These are phyloP conservation scores for Timandra comae DNA, from an alignment of 2,888 invertebrate genomes.

Conservation along the genomic window DNA sequence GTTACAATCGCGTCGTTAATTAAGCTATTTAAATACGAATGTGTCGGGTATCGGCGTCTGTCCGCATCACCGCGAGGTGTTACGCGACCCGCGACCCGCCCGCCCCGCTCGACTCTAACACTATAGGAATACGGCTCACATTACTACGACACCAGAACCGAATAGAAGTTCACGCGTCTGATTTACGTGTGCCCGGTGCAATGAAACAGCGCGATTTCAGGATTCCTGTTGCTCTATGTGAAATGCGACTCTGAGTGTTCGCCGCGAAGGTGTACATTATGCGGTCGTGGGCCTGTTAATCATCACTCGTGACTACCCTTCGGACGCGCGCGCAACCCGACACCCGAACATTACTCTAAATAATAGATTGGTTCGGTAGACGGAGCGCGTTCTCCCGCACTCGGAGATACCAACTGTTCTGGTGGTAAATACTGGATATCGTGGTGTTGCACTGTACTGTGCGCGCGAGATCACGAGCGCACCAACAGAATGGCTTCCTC, in stretches of 20 bases:
- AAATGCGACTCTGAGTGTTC: slow-evolving; percentile 11
- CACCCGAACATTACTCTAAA: too few species aligned
- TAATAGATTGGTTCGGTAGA: too few species aligned
- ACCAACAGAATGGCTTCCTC: too few species aligned
- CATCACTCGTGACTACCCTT: slow-evolving; percentile 26
- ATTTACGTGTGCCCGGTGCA: slow-evolving; percentile 31
- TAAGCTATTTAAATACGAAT: too few species aligned
- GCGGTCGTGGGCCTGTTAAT: slow-evolving; percentile 20
- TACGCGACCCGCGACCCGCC: background rate
- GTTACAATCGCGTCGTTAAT: too few species aligned
- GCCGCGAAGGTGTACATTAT: slow-evolving; percentile 3
- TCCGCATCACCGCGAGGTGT: background rate
- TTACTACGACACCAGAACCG: background rate
- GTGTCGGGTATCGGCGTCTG: too few species aligned
- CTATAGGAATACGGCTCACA: background rate
- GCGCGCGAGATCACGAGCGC: too few species aligned
- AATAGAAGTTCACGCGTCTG: slow-evolving; percentile 29
- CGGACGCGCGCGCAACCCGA: slow-evolving; percentile 18
- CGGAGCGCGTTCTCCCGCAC: too few species aligned
- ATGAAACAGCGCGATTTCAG: slow-evolving; percentile 30
- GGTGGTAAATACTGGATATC: too few species aligned
- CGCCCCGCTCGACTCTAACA: background rate
- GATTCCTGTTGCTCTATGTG: slow-evolving; percentile 13
- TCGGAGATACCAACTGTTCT: too few species aligned
- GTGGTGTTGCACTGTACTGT: too few species aligned